Percentiles rank a stretch among this genome's conserved stretches.
These are phyloP conservation scores for Montipora foliosa DNA, from an alignment of 64 coral and sea anemone genomes.

Conservation along the genomic window DNA sequence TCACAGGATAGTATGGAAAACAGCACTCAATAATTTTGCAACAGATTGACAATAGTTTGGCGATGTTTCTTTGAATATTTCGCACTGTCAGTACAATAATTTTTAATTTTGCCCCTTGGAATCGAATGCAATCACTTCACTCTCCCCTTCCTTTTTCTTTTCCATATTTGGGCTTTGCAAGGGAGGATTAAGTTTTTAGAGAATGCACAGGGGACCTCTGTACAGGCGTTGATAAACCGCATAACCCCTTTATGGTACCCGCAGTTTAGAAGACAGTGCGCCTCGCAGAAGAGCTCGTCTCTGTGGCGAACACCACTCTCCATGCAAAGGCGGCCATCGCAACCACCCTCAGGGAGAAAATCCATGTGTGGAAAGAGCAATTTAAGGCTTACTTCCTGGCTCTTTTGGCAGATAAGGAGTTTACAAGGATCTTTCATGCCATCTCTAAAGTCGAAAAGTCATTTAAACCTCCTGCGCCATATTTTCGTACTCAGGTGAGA, in stretches of 20 bases:
- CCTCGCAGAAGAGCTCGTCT: slow-evolving; percentile 4
- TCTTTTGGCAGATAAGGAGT: slow-evolving; percentile 47
- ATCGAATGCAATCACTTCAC: not conserved
- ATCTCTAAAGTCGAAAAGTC: slow-evolving; percentile 22
- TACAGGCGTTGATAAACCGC: not conserved
- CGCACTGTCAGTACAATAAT: not conserved
- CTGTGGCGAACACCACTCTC: slow-evolving; percentile 16
- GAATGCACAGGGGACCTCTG: not conserved
- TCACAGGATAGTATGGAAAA: not conserved
- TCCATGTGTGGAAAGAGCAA: not conserved
- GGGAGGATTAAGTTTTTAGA: not conserved
- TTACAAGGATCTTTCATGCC: slow-evolving; percentile 31
- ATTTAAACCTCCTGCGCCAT: slow-evolving; percentile 34
- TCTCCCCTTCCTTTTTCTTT: not conserved
- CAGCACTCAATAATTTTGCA: not conserved
- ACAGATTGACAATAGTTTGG: not conserved
- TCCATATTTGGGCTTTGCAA: not conserved
- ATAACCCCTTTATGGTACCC: not conserved
- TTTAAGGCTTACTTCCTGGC: not conserved
- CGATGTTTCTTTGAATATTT: not conserved
- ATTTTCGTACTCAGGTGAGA: not conserved
- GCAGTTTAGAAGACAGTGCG: slow-evolving; percentile 1
- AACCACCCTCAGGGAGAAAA: not conserved
- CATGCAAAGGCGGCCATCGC: not conserved
- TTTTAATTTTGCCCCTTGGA: not conserved